Evolutionary conservation across 2,113 vertebrate species (phyloP), one percentile per base, ranked within the genome.

Genomic region (Aythya baeri): DNA sequence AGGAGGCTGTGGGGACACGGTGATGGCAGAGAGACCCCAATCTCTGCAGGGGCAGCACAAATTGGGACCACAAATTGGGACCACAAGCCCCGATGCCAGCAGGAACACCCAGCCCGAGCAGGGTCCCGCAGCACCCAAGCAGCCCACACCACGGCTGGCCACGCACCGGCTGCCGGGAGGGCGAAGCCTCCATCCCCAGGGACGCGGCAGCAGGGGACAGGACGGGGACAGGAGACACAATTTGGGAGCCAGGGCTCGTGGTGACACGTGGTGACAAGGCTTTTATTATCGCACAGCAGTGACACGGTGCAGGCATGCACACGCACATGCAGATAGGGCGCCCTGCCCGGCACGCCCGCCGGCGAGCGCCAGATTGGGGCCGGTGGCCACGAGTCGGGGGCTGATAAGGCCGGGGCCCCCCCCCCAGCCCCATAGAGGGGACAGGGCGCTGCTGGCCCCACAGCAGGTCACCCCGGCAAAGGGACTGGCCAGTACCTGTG

Each of bases 201-300:
- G 34, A 11, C 4, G 26, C 25, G 2, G 4, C 2, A 7, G 62
- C 1, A 0, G 68, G 58, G 67, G 36, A 36, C 36, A 36, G 12
- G 46, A 23, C 1, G 25, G 94, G 41, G 4, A 17, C 3, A 11
- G 66, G 22, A 63, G 26, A 34, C 18, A 81, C 6, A 5, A 70
- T 41, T 26, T 23, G 1, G 25, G 89, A 94, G 88, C 57, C 76
- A 31, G 26, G 66, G 92, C 70, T 44, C n/a, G 62, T 6, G 73
- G 89, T 78, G 92, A 93, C 70, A 50, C n/a, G 62, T 6, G 73
- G 89, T 78, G 92, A 93, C 86, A 67, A 82, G 70, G 92, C 55
- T 97, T 97, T 97, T 97, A 97, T 97, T 94, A 90, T 96, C 96
- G 2, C 9, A 15, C 59, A 62, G 95, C 81, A n/a, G 82, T 14